Base-by-base conservation (phyloP, 2,113 vertebrate genomes). In the Indri indri region DNA sequence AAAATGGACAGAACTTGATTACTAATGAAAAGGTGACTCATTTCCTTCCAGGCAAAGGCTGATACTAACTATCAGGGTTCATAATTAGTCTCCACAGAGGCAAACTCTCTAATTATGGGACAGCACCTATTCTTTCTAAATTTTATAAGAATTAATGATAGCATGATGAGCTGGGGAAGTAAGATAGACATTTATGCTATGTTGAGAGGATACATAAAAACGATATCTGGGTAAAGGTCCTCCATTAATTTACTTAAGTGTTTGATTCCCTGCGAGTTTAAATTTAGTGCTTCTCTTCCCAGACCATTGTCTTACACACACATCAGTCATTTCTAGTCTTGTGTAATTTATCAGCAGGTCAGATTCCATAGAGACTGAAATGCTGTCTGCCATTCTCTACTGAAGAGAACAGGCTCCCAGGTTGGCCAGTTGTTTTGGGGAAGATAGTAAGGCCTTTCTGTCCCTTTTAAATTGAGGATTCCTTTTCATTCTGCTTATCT, bases 11-110 rank as follows among this genome's bases (percentile, higher is more conserved):
- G n/a, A 85, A 83, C 70, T 89, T 93, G 92, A 95, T 94, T 95
- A 85, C 93, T 96, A 95, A 96, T 95, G 96, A 95, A 71, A 81
- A 95, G 57, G 83, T 97, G 93, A 97, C 86, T 97, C 95, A 97
- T 73, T 98, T 98, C 94, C 94, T 97, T 94, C 96, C 59, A 97
- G 91, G 94, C 93, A 95, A 68, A 96, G 68, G 37, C 90, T 76
- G 94, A 88, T 66, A 52, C 52, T 94, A 76, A 88, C 13, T 54
- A 11, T 92, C 94, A 83, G 81, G 91, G 74, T 83, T 93, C 83
- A 50, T 83, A 42, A 71, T 88, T 91, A 76, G 65, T 90, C 52
- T 95, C 42, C 42, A 59, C 22, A 74, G 86, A 61, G 71, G 70
- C 34, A 80, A 63, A 34, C 45, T 54, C 42, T 89, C 37, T 91